Evolutionary conservation across 2,113 vertebrate genomes (phyloP).

Genomic region (Collichthys lucidus): DNA sequence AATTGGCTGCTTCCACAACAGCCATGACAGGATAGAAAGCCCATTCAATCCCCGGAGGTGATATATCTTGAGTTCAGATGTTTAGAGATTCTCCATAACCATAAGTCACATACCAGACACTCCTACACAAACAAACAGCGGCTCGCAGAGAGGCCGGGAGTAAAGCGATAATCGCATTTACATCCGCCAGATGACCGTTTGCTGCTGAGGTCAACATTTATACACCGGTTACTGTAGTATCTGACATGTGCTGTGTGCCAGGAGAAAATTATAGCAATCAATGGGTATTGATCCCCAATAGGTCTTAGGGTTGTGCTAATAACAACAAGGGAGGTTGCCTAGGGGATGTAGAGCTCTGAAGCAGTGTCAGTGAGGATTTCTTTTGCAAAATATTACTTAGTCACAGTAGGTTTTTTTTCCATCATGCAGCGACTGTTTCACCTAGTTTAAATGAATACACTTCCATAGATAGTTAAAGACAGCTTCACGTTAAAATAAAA

Average conservation of each 20-base stretch:
- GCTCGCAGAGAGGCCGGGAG: constrained; percentile 25
- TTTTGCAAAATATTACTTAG: not conserved
- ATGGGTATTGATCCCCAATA: constrained; percentile 61
- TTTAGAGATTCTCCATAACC: constrained; percentile 48
- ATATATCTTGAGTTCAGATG: constrained; percentile 58
- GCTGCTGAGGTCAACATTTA: constrained; percentile 63
- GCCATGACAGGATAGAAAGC: constrained; percentile 41
- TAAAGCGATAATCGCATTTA: constrained; percentile 47
- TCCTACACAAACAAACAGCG: constrained; percentile 50
- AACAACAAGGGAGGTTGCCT: constrained; percentile 15
- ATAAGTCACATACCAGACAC: constrained; percentile 53
- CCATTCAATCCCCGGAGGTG: constrained; percentile 43
- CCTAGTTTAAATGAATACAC: not conserved
- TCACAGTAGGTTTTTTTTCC: not conserved
- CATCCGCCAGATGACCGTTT: constrained; percentile 44
- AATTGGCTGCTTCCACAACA: constrained; percentile 59
- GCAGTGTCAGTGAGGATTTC: constrained; percentile 1
- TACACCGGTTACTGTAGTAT: constrained; percentile 52
- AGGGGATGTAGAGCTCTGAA: not conserved
- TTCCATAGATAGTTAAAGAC: not conserved
- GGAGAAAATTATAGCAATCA: constrained; percentile 64
- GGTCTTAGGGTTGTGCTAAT: constrained; percentile 39
- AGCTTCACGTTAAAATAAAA: not conserved
- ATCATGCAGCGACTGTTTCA: not conserved
- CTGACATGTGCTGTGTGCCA: constrained; percentile 36